These are phyloP conservation scores for Leucoma salicis DNA, from an alignment of 2,888 invertebrate species.

Conservation along the genomic window DNA sequence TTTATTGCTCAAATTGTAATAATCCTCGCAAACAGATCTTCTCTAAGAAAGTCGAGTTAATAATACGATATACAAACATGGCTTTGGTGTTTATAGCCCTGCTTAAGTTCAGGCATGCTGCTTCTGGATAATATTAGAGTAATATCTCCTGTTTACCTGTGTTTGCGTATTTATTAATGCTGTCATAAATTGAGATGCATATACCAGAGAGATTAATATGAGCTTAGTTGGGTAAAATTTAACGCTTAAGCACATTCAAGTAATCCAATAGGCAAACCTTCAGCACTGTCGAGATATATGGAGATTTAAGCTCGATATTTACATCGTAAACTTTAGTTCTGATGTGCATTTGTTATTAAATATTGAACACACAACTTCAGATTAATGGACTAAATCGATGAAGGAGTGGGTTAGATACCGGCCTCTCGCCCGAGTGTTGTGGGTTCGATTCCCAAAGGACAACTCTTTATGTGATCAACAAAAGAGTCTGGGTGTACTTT, in stretches of 20 bases:
- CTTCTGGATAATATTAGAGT: conserved; percentile 30
- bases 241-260: not conserved
- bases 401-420: too few species aligned
- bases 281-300: not conserved
- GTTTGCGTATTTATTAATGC: conserved; percentile 20
- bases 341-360: too few species aligned
- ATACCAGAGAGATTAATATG: not conserved
- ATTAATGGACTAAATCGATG: too few species aligned
- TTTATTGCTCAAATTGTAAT: conserved; percentile 72
- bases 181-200: conserved; percentile 11
- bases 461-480: too few species aligned
- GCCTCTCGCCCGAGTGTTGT: too few species aligned
- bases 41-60: conserved; percentile 41
- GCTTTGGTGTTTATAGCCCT: conserved; percentile 44
- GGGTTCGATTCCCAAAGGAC: too few species aligned
- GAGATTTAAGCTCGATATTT: not conserved
- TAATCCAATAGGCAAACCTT: not conserved
- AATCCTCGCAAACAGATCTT: conserved; percentile 54
- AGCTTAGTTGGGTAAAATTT: not conserved
- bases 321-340: too few species aligned
- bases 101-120: conserved; percentile 35
- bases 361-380: too few species aligned
- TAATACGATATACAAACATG: conserved; percentile 58
- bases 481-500: too few species aligned
- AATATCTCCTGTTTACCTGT: conserved; percentile 32